Base-by-base conservation (phyloP, 2,888 invertebrate species). In the Eupithecia tripunctaria region DNA sequence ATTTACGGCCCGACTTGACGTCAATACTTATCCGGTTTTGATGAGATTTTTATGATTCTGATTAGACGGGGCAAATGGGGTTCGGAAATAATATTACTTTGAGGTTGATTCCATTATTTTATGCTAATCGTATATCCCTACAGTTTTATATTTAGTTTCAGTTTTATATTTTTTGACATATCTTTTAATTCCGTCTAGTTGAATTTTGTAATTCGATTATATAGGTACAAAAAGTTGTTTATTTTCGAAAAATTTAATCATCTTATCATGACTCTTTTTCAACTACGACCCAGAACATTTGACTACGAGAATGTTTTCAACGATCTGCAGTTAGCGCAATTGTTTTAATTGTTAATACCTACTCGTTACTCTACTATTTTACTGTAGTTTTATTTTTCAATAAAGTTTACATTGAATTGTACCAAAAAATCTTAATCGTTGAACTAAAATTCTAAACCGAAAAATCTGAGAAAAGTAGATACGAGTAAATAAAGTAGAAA, bases 31-130 rank as follows among this genome's bases (percentile, higher is more conserved):
- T 38, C 29, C 62, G 32, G 32, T n/a, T 63, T 8, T 32, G 62
- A 63, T 63, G 62, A 36, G 36, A 32, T 63, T 63, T 60, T 63
- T 63, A 63, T 32, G 62, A 63, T 32, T 29, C 32, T 63, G 62
- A 63, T 63, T 63, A 63, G 36, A 32, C 29, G n/a, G 10, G 32
- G 62, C 29, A n/a, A 63, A 63, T 63, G 62, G 62, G 7, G 36
- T 63, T 36, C 29, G 62, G 65, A 65, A 64, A 21, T 38, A n/a
- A 38, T 38, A 64, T 38, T 38, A 64, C 21, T 36, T 60, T 60
- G 60, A 29, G 60, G 5, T 18, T 7, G 29, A 60, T 56, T 56
- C 25, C 12, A 51, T 21, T 5, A 25, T 56, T 56, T 25, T 56
- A 56, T 56, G 56, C 56, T 25, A 14, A 56, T 56, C 51, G 32